phyloP scores from a whole-genome alignment of 2,113 vertebrate species.

The Bufo bufo region DNA sequence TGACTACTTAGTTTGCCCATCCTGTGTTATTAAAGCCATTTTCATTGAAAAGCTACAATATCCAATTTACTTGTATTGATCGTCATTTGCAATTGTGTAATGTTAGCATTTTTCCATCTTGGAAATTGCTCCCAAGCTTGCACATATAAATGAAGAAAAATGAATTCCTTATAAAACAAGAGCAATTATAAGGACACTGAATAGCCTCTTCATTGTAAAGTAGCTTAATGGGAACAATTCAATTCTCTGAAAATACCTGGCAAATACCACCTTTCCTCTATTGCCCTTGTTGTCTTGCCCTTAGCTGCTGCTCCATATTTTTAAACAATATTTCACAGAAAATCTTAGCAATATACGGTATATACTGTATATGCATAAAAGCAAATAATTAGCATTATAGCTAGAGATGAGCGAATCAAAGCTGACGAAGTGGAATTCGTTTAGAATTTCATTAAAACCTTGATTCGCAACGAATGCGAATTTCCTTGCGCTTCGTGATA shows the following conservation, averaged over 20 bases:
- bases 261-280: not conserved
- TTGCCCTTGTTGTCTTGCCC: not conserved
- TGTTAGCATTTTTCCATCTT: not conserved
- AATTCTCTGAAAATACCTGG: not conserved
- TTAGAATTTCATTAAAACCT: no score
- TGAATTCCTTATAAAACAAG: not conserved
- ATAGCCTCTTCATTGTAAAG: not conserved
- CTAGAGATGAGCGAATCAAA: no score
- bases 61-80: conserved; percentile 31
- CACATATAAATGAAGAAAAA: conserved; percentile 7
- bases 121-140: conserved; percentile 12
- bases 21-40: conserved; percentile 14
- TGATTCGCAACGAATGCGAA: no score
- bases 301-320: not conserved
- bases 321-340: not conserved
- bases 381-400: not conserved
- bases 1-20: not conserved
- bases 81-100: conserved; percentile 18
- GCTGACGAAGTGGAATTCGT: no score
- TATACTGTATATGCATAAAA: not conserved
- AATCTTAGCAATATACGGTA: not conserved
- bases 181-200: not conserved
- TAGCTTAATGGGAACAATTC: conserved; percentile 6
- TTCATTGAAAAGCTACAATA: conserved; percentile 8
- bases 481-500: no score